Percentiles rank a stretch among this genome's conserved stretches.
These are phyloP conservation scores for Dromius quadrimaculatus DNA, from an alignment of 2,888 invertebrate genomes.

Conservation along the genomic window DNA sequence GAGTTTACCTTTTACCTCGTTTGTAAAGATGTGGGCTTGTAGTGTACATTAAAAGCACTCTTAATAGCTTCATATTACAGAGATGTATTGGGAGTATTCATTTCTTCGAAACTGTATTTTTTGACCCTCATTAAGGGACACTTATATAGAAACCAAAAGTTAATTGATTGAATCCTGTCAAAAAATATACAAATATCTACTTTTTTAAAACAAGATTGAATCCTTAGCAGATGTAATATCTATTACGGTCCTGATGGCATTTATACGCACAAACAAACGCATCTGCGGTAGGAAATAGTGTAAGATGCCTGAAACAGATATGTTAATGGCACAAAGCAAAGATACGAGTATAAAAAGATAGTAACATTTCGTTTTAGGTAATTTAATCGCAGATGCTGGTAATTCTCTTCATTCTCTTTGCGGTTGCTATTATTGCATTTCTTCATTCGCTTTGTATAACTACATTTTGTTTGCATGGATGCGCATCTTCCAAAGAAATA, in stretches of 20 bases:
- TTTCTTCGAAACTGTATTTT: too few species aligned
- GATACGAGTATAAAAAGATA: conserved; percentile 23
- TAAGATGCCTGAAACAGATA: conserved; percentile 32
- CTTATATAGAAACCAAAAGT: too few species aligned
- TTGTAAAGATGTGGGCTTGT: background rate
- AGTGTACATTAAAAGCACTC: background rate
- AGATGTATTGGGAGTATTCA: too few species aligned
- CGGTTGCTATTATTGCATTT: conserved; percentile 3
- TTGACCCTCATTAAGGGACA: too few species aligned
- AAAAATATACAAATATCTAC: too few species aligned
- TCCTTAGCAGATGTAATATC: too few species aligned
- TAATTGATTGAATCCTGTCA: too few species aligned
- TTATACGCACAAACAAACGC: conserved; percentile 5
- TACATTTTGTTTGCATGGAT: conserved; percentile 21
- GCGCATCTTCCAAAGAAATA: conserved; percentile 12
- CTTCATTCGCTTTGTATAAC: conserved; percentile 24
- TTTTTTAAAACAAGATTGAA: too few species aligned
- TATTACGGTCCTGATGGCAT: background rate
- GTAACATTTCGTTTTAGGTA: conserved; percentile 31
- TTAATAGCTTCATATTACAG: background rate
- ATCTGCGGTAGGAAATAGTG: conserved; percentile 1
- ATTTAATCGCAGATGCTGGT: conserved; percentile 35
- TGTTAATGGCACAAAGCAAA: conserved; percentile 33
- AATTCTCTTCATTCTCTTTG: conserved; percentile 21
- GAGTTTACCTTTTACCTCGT: background rate